Conservation (phyloP, 2,888 invertebrate species). For the Globia sparganii region DNA sequence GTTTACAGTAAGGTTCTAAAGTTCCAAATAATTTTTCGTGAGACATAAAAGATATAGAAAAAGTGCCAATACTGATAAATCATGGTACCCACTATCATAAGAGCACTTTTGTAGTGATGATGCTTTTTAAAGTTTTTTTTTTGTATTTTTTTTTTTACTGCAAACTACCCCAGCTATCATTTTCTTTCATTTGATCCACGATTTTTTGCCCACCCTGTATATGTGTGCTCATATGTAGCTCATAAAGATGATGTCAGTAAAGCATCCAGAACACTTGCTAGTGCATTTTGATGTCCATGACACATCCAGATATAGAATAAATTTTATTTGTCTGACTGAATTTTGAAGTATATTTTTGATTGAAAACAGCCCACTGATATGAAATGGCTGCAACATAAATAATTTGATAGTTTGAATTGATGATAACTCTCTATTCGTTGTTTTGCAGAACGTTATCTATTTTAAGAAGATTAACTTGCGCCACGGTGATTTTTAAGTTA, state of each 20-base stretch:
- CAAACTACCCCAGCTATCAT: too few relatives aligned
- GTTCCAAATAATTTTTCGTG: too few relatives aligned
- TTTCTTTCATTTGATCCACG: too few relatives aligned
- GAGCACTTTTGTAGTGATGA: too few relatives aligned
- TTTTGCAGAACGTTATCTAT: constrained; percentile 29
- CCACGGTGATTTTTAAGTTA: constrained; percentile 15
- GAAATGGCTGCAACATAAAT: not conserved
- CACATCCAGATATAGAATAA: not conserved
- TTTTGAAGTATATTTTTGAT: not conserved
- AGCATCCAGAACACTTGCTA: not conserved
- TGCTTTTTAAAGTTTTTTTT: too few relatives aligned
- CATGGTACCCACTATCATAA: too few relatives aligned
- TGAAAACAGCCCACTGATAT: not conserved
- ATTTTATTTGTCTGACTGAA: not conserved
- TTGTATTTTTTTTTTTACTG: too few relatives aligned
- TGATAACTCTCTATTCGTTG: not conserved
- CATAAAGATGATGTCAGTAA: not conserved
- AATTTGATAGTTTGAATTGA: constrained; percentile 5
- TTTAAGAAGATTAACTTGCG: constrained; percentile 14
- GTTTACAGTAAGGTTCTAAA: too few relatives aligned
- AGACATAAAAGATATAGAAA: too few relatives aligned
- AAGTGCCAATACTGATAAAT: too few relatives aligned
- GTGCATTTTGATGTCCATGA: not conserved
- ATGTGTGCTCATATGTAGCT: not conserved
- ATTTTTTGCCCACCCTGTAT: too few relatives aligned